phyloP scores from a whole-genome alignment of 2,888 invertebrate genomes.

The Protonemura montana region DNA sequence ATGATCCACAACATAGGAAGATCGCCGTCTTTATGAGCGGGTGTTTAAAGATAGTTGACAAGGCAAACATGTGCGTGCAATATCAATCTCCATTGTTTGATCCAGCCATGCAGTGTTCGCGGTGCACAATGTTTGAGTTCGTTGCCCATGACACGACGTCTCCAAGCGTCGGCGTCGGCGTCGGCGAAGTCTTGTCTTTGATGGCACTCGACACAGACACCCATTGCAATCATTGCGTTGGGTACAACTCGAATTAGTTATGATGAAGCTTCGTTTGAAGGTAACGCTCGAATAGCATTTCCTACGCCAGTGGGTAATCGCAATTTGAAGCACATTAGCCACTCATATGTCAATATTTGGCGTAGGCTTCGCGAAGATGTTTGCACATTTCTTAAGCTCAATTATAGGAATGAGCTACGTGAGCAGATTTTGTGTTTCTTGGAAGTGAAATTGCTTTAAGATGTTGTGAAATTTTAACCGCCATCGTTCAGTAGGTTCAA shows the following conservation, averaged over 20 bases:
- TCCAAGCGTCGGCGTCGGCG: background rate
- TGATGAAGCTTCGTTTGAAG: background rate
- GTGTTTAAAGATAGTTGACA: background rate
- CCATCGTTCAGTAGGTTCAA: background rate
- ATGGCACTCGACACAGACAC: background rate
- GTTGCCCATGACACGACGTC: background rate
- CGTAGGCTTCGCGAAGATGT: background rate
- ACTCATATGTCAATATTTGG: background rate
- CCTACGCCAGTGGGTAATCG: background rate
- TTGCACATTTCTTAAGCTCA: background rate
- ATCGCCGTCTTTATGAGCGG: background rate
- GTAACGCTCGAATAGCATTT: background rate
- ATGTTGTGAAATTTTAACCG: background rate
- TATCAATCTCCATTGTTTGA: slow-evolving; percentile 16
- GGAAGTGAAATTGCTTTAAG: no score
- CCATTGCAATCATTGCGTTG: background rate
- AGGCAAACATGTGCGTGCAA: slow-evolving; percentile 1
- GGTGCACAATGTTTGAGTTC: slow-evolving; percentile 1
- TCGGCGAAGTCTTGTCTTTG: background rate
- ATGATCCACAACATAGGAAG: background rate
- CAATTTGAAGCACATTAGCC: slow-evolving; percentile 7
- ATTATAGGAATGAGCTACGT: background rate
- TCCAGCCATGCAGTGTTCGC: background rate
- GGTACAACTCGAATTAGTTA: background rate
- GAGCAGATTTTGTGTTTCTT: background rate